Conservation (phyloP, 2,888 invertebrate genomes). For the Anthophora plumipes region DNA sequence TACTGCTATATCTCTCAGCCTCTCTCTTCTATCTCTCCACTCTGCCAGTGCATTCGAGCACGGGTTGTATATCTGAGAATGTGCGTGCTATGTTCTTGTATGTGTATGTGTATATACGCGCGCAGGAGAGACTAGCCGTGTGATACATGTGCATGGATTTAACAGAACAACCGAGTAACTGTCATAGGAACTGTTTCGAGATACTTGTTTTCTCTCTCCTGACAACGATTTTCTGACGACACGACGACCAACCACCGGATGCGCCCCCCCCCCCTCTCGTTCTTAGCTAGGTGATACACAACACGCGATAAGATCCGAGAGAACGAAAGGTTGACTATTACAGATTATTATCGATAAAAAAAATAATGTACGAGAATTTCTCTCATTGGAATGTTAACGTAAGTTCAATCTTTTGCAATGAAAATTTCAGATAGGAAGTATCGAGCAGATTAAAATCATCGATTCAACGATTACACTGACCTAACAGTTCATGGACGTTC, state of each 20-base stretch:
- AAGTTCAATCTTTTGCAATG: too few relatives aligned
- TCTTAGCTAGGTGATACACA: constrained; percentile 54
- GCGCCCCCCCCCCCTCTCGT: constrained; percentile 11
- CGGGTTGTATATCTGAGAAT: neutral
- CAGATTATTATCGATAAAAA: neutral
- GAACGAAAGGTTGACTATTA: constrained; percentile 10
- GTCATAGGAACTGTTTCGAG: constrained; percentile 54
- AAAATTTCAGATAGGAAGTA: too few relatives aligned
- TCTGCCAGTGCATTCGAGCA: constrained; percentile 32
- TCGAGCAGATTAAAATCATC: neutral
- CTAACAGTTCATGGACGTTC: neutral
- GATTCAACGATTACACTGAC: neutral
- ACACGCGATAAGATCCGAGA: constrained; percentile 40
- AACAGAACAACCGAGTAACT: constrained; percentile 51
- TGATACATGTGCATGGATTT: constrained; percentile 47
- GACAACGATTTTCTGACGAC: constrained; percentile 42
- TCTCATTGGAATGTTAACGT: too few relatives aligned
- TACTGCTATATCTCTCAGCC: constrained; percentile 27
- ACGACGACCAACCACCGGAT: constrained; percentile 14
- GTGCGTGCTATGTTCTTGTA: neutral
- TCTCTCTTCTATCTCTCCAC: constrained; percentile 44
- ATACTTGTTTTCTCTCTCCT: constrained; percentile 41
- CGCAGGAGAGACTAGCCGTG: constrained; percentile 22
- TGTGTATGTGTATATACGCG: neutral
- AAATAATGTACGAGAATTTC: neutral